Conservation (phyloP, 2,888 invertebrate genomes). For the Blastobasis adustella region DNA sequence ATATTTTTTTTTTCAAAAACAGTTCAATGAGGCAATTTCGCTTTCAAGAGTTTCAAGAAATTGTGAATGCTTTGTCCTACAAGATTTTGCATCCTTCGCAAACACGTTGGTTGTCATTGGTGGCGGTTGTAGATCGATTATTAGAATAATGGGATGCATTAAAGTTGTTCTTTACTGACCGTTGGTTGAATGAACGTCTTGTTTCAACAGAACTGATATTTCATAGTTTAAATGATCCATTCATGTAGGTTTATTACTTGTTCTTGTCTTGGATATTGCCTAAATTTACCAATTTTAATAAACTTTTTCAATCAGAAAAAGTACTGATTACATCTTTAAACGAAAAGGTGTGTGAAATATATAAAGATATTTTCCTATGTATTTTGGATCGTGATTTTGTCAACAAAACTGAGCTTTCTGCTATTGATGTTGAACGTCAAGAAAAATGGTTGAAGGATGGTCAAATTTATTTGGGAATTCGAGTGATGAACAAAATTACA, state of each 20-base stretch:
- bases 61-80: not conserved
- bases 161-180: not conserved
- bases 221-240: not conserved
- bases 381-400: not conserved
- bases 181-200: not conserved
- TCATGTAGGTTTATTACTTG: not conserved
- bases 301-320: not conserved
- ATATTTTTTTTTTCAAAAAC: constrained; percentile 9
- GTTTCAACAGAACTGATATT: not conserved
- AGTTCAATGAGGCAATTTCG: not conserved
- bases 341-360: not conserved
- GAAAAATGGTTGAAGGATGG: not conserved
- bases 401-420: not conserved
- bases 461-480: not conserved
- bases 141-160: not conserved
- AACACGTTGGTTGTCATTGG: not conserved
- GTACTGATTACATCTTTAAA: not conserved
- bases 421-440: not conserved
- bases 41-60: not conserved
- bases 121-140: not conserved
- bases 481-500: not conserved
- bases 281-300: not conserved
- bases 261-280: not conserved
- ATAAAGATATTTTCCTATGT: not conserved
- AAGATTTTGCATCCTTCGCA: not conserved